Base-by-base conservation (phyloP, 2,113 vertebrate species). In the Erythrocebus patas region DNA sequence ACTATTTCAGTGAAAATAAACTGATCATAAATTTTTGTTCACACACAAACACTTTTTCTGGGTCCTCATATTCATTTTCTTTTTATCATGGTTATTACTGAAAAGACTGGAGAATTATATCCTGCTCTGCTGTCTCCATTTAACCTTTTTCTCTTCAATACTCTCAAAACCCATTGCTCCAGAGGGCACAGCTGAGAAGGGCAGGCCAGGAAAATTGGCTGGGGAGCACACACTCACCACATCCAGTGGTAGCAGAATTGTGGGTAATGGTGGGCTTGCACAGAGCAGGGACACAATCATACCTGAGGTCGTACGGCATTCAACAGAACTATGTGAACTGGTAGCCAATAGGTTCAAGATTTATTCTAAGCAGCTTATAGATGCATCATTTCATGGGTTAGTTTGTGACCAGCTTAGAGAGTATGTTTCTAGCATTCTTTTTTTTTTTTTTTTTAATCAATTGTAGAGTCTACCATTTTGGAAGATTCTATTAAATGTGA, bases 1-100 rank as follows among this genome's bases (percentile, higher is more conserved):
- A 79, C 59, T 61, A 64, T 95, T 93, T 88, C 81, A 94, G 84
- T 18, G 72, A 92, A 55, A 93, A 95, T 52, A 97, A 97, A 97
- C 93, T 93, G 96, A 87, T 82, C 25, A 87, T 4, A 20, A 70
- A 92, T 38, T 75, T 50, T 61, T 57, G 30, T 80, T 96, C 57
- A 68, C 55, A 64, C 57, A 81, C 35, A 86, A 85, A 92, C 68
- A 78, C 30, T 82, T 76, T 72, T 96, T 72, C 10, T 12, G 81
- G 38, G 0, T 55, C 8, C 40, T 85, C 40, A 43, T 82, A 91
- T 85, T 68, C 95, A 86, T 95, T 95, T 95, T 97, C 81, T 43
- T 91, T 97, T 95, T 94, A 96, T 96, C 87, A 89, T 7, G 10
- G 72, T n/a, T 97, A 18, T 52, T 97, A 79, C 7, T 11, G 57